Base-by-base conservation (phyloP, 2,888 invertebrate genomes). In the Tuta absoluta region DNA sequence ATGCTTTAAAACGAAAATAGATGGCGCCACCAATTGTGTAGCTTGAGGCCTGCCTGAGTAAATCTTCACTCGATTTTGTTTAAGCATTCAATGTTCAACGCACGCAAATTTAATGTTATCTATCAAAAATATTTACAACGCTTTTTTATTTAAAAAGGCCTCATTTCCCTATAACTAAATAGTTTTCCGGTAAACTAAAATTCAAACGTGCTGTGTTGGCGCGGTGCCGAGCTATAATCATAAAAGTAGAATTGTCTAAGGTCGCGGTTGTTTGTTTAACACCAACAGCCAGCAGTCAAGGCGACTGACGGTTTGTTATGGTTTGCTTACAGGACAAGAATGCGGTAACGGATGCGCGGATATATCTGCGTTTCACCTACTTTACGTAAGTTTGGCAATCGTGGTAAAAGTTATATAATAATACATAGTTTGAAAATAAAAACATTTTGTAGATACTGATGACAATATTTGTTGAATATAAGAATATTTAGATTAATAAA, bases 241-340 rank as follows among this genome's bases (percentile, higher is more conserved):
- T 51, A 21, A 23, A 23, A 10, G 12, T 11, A 23, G 51, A 23
- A 21, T 51, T 51, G 51, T 11, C 17, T 51, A 19, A 51, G 51
- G 51, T 51, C 51, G 23, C 3, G 51, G 2, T 1, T 51, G 51
- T 51, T 51, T 23, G 51, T 51, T 21, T 17, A n/a, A 45, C n/a
- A 45, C 17, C 41, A 19, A 17, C 2, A 51, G 23, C 8, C 14
- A 21, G 10, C 21, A 51, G 51, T 21, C 23, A 57, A 33, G 17
- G 23, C 12, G 51, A 51, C 23, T 51, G 51, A 51, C 19, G 19
- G 19, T 51, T 19, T 51, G 51, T 23, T 51, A 21, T 19, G 51
- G 11, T 51, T 17, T 21, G 12, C 19, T 51, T 51, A 51, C 51
- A 51, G 51, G 51, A 23, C 19, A 51, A 11, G 51, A 51, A 51